phyloP scores from a whole-genome alignment of 2,888 invertebrate genomes.

The Andrena dorsata region DNA sequence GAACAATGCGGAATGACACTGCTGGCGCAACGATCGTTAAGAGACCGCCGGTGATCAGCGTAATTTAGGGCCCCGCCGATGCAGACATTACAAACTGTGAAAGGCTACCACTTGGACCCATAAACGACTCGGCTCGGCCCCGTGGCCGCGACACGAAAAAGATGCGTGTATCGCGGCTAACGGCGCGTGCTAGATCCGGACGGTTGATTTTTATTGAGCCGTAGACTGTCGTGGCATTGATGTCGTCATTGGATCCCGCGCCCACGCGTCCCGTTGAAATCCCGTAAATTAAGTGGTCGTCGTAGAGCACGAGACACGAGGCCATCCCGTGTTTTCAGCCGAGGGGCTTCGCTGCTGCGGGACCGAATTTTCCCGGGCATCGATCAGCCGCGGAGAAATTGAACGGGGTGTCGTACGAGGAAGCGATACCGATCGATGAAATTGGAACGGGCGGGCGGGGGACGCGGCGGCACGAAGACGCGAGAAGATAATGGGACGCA shows the following conservation, averaged over 20 bases:
- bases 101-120: constrained; percentile 57
- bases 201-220: constrained; percentile 36
- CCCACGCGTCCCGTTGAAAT: constrained; percentile 35
- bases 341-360: not conserved
- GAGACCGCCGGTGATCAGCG: constrained; percentile 59
- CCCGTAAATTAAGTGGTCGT: constrained; percentile 42
- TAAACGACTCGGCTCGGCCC: constrained; percentile 38
- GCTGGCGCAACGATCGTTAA: constrained; percentile 64
- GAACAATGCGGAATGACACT: constrained; percentile 73
- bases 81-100: constrained; percentile 59
- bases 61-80: constrained; percentile 61
- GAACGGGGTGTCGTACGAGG: constrained; percentile 18
- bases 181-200: constrained; percentile 31
- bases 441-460: constrained; percentile 43
- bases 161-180: constrained; percentile 53
- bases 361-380: constrained; percentile 15
- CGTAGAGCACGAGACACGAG: constrained; percentile 2
- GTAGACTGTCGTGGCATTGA: constrained; percentile 33
- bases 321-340: not conserved
- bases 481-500: constrained; percentile 40
- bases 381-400: constrained; percentile 18
- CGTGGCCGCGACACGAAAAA: constrained; percentile 29
- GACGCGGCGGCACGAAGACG: constrained; percentile 34
- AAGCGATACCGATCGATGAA: constrained; percentile 48
- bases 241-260: constrained; percentile 53